Evolutionary conservation across 2,113 vertebrate genomes (phyloP).

Genomic region (Excalfactoria chinensis): DNA sequence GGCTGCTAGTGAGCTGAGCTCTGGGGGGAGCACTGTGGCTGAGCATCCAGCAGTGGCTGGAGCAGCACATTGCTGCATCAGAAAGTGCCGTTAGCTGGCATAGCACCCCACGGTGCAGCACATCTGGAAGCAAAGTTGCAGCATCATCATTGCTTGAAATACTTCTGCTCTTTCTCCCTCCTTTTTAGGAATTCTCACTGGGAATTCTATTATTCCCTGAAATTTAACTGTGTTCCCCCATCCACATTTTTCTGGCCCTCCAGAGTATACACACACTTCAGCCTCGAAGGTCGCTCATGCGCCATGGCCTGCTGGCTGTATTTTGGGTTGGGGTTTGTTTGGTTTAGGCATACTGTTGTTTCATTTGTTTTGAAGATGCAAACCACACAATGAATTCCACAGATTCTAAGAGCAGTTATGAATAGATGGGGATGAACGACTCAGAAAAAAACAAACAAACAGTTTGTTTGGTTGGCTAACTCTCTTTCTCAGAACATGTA

Average conservation of each 20-base stretch:
- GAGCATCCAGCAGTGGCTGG: background rate
- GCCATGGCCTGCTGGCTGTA: slow-evolving; percentile 13
- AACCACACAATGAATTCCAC: slow-evolving; percentile 69
- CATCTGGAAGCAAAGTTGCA: slow-evolving; percentile 25
- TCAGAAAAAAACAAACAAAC: slow-evolving; percentile 12
- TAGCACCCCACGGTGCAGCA: rapidly evolving
- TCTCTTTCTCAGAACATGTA: slow-evolving; percentile 12
- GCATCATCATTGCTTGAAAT: slow-evolving; percentile 15
- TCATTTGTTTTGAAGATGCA: slow-evolving; percentile 72
- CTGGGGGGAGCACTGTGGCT: rapidly evolving
- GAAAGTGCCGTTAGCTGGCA: background rate
- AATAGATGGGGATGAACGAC: slow-evolving; percentile 45
- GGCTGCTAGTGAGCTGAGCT: rapidly evolving
- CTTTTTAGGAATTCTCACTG: background rate
- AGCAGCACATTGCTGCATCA: background rate
- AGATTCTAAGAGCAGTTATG: slow-evolving; percentile 39
- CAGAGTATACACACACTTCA: slow-evolving; percentile 38
- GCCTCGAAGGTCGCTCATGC: slow-evolving; percentile 45
- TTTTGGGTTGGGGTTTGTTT: slow-evolving; percentile 64
- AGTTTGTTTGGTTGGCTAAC: background rate
- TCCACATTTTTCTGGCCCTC: slow-evolving; percentile 46
- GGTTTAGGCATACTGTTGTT: slow-evolving; percentile 68
- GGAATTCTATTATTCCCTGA: slow-evolving; percentile 20
- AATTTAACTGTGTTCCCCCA: slow-evolving; percentile 20
- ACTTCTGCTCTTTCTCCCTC: background rate